Base-by-base conservation (phyloP, 2,797 vertebrate genomes). In the Gymnothorax reevesii region DNA sequence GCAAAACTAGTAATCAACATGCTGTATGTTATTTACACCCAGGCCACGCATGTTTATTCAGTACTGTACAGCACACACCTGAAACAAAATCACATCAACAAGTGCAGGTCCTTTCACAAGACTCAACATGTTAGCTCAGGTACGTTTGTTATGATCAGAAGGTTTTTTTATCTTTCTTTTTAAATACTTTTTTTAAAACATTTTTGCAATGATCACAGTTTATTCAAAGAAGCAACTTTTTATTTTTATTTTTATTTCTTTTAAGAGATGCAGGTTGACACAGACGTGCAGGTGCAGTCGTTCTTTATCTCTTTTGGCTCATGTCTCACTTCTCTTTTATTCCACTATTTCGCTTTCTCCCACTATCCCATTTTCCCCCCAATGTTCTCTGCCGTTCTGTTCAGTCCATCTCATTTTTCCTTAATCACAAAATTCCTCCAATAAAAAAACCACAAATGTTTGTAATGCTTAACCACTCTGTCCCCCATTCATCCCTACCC, bases 1-100 rank as follows among this genome's bases (percentile, higher is more conserved):
- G 97, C 97, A 99, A 99, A 99, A 98, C 97, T 98, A 98, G 94
- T 96, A 95, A 97, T 97, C 96, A 96, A 97, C 96, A 96, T 97
- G 97, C 96, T 98, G 92, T 96, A 96, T 98, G 92, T 96, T 97
- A 98, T 98, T 97, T 98, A 98, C 98, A 98, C 96, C 95, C 96
- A 96, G 95, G 95, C 96, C 95, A 90, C 93, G 94, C 92, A 95
- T 96, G 94, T 97, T 97, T 97, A 97, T 97, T 96, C 95, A 95
- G 96, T 95, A 97, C 96, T 96, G 96, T 96, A 96, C 96, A 96
- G 95, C 92, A 95, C 95, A 96, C 96, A 96, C 96, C 95, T 95
- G 95, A 94, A 96, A 96, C 96, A 95, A 97, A 95, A 96, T 95
- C 92, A 95, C 96, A 96, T 95, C 92, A 95, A 97, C 94, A 94